These are phyloP conservation scores for Carassius gibelio DNA, from an alignment of 2,113 vertebrate species.

Conservation along the genomic window DNA sequence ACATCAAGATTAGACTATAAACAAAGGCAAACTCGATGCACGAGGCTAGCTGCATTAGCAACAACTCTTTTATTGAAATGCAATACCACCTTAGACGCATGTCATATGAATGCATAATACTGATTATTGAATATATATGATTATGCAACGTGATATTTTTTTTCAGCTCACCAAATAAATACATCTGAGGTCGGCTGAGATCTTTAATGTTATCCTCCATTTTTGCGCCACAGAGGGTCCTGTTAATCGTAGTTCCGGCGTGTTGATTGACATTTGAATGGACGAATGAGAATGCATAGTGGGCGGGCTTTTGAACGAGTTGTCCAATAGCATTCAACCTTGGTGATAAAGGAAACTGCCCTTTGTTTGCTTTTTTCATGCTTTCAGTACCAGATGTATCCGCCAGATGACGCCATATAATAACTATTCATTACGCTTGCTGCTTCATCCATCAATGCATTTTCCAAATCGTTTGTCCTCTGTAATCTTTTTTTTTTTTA, in stretches of 20 bases:
- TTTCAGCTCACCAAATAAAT: constrained; percentile 76
- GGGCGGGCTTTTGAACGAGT: background rate
- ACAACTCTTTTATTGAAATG: background rate
- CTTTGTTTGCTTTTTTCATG: background rate
- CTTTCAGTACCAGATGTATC: background rate
- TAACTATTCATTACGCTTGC: background rate
- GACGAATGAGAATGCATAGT: constrained; percentile 57
- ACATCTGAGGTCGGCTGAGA: constrained; percentile 76
- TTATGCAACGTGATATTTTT: constrained; percentile 16
- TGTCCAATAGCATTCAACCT: constrained; percentile 54
- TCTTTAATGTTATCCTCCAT: constrained; percentile 73
- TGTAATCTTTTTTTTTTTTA: background rate
- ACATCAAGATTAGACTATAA: background rate
- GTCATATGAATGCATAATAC: background rate
- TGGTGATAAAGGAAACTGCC: background rate
- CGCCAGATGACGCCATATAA: constrained; percentile 60
- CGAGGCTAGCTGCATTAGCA: constrained; percentile 18
- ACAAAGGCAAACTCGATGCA: constrained; percentile 42
- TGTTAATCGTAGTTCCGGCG: constrained; percentile 54
- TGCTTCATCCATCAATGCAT: background rate
- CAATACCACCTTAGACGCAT: background rate
- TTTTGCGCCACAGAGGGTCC: constrained; percentile 59
- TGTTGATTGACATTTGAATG: constrained; percentile 19
- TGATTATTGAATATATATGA: background rate
- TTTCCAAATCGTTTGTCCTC: background rate